Conservation (phyloP, 2,888 invertebrate species). For the Caenorhabditis sp. region DNA sequence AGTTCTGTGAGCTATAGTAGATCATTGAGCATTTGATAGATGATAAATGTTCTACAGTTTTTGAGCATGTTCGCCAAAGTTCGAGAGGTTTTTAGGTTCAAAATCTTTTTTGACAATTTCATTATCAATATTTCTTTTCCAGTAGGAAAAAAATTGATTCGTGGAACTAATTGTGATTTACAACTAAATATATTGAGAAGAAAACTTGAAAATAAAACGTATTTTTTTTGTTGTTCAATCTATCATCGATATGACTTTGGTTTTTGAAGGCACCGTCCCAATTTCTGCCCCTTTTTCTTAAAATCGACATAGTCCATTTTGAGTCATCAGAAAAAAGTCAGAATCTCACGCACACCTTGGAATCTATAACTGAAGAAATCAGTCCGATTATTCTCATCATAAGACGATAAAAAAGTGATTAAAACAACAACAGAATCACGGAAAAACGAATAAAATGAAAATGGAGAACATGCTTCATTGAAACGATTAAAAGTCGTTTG, state of each 20-base stretch:
- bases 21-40: neutral
- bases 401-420: neutral
- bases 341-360: too few relatives aligned
- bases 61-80: neutral
- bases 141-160: too few relatives aligned
- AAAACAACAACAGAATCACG: neutral
- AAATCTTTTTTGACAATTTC: neutral
- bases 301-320: too few relatives aligned
- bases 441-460: neutral
- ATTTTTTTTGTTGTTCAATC: too few relatives aligned
- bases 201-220: too few relatives aligned
- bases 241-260: too few relatives aligned
- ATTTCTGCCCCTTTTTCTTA: too few relatives aligned
- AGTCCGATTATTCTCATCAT: neutral
- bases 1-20: neutral
- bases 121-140: conserved; percentile 2
- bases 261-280: too few relatives aligned
- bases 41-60: neutral
- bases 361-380: neutral
- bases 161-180: too few relatives aligned
- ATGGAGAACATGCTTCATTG: neutral
- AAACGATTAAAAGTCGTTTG: neutral
- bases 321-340: too few relatives aligned
- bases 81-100: neutral
- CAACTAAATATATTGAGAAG: too few relatives aligned